These are phyloP conservation scores for Percina caprodes DNA, from an alignment of 2,113 vertebrate species.

Conservation along the genomic window DNA sequence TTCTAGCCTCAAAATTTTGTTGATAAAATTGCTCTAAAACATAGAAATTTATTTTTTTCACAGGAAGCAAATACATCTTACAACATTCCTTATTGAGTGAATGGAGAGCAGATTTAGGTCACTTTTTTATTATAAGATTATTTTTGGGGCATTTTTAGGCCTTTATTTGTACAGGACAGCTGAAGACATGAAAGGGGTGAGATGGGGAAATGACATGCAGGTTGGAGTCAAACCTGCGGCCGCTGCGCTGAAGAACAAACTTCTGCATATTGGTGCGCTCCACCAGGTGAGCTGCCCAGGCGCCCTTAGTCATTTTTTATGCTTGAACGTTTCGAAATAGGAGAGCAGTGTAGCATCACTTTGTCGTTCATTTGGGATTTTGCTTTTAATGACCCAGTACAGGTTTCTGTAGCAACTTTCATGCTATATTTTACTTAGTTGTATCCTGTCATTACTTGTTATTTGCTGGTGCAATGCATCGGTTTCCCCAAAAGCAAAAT, in stretches of 20 bases:
- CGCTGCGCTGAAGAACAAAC: too few species aligned
- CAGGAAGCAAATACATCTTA: background rate
- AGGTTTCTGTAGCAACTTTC: background rate
- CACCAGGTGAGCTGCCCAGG: too few species aligned
- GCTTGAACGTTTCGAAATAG: background rate
- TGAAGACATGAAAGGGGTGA: too few species aligned
- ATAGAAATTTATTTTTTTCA: background rate
- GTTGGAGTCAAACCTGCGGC: too few species aligned
- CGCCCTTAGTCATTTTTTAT: too few species aligned
- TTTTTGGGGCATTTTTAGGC: too few species aligned
- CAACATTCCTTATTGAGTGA: background rate
- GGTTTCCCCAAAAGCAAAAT: background rate
- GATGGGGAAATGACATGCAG: too few species aligned
- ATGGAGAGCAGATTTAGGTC: background rate
- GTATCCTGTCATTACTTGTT: background rate
- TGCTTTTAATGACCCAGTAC: background rate
- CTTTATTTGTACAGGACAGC: too few species aligned
- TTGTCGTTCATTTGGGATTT: background rate
- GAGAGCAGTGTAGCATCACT: background rate
- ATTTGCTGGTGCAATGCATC: background rate
- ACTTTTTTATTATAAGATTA: background rate
- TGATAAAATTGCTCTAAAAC: background rate
- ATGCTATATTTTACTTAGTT: background rate
- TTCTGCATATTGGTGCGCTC: too few species aligned
- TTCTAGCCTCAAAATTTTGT: background rate